Evolutionary conservation across 2,113 vertebrate genomes (phyloP), one percentile per base, ranked within the genome.

Genomic region (Tyto alba): DNA sequence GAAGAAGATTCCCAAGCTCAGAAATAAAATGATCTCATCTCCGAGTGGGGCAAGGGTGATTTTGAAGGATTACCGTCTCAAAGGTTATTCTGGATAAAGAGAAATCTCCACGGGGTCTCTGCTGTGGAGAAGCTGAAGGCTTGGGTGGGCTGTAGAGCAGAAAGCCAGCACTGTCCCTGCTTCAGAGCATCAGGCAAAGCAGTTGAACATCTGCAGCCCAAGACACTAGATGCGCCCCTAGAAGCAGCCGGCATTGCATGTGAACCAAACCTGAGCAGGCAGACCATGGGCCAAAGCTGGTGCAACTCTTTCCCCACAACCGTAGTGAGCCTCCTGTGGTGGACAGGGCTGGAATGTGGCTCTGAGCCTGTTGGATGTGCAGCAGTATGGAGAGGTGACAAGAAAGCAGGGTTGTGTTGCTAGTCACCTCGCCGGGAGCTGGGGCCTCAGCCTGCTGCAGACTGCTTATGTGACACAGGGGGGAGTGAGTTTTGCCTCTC

Each of bases 241-340:
- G 32, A 57, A 79, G 43, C 2, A 3, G 16, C 45, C 27, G 22
- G 3, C 29, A 6, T 7, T 26, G 45, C 38, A 7, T 5, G 30
- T 14, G 53, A 77, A 34, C 16, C 38, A 69, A 50, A 29, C 16
- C 16, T 30, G n/a, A 64, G 63, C n/a, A 45, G 41, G 47, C 34
- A 72, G 32, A 29, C 2, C 18, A 9, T 3, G 19, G 20, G 6
- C 12, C 53, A 55, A 26, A 50, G 40, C 32, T 40, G 36, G 2
- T 23, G 29, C 19, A 16, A 34, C 7, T 1, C 8, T 23, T 47
- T 13, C 36, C 29, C 38, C 25, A 0, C 5, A 36, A 8, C 56
- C 7, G 4, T 14, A n/a, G 30, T 47, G 53, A 10, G 30, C 43
- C 3, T 64, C 43, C 60, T 1, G 0, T 13, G 18, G 30, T 32